Evolutionary conservation across 2,888 invertebrate species (phyloP).

Genomic region (Cephus sareptanus): DNA sequence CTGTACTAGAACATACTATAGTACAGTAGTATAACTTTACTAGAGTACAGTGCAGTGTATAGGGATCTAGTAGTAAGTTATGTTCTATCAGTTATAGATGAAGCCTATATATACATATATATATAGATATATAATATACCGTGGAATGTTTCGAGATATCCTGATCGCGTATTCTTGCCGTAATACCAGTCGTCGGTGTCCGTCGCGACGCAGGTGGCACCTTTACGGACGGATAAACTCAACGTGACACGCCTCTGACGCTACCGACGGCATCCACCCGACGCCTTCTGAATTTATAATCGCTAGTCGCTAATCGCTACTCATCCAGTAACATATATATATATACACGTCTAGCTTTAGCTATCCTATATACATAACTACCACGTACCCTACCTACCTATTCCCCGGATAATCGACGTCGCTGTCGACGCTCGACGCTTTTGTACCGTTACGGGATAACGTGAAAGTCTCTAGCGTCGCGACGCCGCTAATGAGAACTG

Average conservation of each 20-base stretch:
- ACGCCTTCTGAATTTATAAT: conserved; percentile 25
- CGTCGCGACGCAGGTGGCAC: neutral
- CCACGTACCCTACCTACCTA: neutral
- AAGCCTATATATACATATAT: neutral
- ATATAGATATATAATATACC: neutral
- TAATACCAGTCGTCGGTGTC: neutral
- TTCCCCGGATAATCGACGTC: neutral
- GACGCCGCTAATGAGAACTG: conserved; percentile 20
- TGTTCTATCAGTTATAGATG: neutral
- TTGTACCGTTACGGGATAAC: conserved; percentile 10
- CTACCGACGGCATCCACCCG: neutral
- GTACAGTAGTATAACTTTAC: neutral
- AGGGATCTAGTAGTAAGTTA: neutral
- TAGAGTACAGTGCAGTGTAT: neutral
- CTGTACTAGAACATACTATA: neutral
- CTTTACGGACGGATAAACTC: conserved; percentile 12
- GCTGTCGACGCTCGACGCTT: neutral
- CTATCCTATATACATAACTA: conserved; percentile 3
- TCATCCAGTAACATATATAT: conserved; percentile 2
- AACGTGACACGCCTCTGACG: conserved; percentile 8
- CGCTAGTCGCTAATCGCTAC: conserved; percentile 19
- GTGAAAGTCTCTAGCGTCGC: conserved; percentile 15
- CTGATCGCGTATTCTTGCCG: conserved; percentile 4
- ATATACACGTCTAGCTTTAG: conserved; percentile 6
- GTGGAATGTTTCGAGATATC: neutral